A percentile compares a stretch with the other conserved stretches of the same genome.
Evolutionary conservation across 2,888 invertebrate species (phyloP).

Genomic region (Nomada flava): DNA sequence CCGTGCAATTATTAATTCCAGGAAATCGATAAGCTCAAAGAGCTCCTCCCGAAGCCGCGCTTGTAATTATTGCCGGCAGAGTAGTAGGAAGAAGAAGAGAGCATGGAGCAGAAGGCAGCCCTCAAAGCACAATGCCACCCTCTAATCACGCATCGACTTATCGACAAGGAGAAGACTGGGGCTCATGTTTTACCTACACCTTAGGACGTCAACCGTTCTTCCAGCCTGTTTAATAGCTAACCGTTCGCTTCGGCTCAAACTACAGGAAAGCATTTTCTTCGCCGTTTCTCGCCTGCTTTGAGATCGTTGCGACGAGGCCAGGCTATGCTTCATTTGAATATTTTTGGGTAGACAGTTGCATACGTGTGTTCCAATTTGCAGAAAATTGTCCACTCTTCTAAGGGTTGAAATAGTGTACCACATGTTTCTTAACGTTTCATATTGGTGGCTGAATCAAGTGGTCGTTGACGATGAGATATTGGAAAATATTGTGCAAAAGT

Average conservation of each 20-base stretch:
- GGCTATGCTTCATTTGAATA: constrained; percentile 17
- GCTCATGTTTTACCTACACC: constrained; percentile 66
- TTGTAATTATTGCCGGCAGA: constrained; percentile 82
- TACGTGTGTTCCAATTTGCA: neutral
- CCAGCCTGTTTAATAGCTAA: constrained; percentile 54
- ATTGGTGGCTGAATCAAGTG: too few relatives aligned
- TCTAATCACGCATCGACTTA: constrained; percentile 84
- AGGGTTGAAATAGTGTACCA: too few relatives aligned
- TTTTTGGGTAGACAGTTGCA: neutral
- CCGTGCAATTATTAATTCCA: constrained; percentile 82
- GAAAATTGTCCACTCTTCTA: neutral
- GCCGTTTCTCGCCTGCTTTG: constrained; percentile 61
- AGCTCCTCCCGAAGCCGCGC: constrained; percentile 71
- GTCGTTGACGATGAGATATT: too few relatives aligned
- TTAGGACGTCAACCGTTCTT: constrained; percentile 58
- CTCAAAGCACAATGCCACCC: constrained; percentile 82
- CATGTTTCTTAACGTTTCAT: too few relatives aligned
- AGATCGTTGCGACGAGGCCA: constrained; percentile 20
- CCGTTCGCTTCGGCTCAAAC: constrained; percentile 63
- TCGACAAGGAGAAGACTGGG: constrained; percentile 73
- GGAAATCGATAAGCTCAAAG: constrained; percentile 83
- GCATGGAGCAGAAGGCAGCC: constrained; percentile 61
- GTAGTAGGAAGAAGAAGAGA: constrained; percentile 65
- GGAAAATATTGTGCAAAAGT: too few relatives aligned
- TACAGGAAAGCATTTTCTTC: constrained; percentile 73